phyloP scores from a whole-genome alignment of 53 echinoderm and acorn worm genomes.

The Zoroaster sp. region DNA sequence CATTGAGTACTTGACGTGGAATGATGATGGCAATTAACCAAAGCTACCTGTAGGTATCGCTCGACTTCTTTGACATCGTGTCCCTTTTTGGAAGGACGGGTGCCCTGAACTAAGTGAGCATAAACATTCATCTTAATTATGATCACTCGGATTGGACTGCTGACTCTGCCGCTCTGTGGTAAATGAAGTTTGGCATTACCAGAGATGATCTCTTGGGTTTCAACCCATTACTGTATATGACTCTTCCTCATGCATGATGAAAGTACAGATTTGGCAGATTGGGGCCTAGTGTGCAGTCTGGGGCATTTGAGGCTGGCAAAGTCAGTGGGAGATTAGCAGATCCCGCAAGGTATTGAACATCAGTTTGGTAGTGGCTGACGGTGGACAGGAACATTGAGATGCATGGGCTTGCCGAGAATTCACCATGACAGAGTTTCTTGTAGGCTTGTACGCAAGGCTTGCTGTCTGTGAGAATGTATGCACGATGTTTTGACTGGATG shows the following conservation, averaged over 20 bases:
- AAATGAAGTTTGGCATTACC: slow-evolving; percentile 40
- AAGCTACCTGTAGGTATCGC: not conserved
- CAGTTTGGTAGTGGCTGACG: slow-evolving; percentile 43
- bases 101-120: slow-evolving; percentile 62
- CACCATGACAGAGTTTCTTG: slow-evolving; percentile 2
- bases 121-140: not conserved
- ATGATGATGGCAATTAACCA: too few relatives aligned
- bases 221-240: slow-evolving; percentile 35
- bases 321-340: slow-evolving; percentile 41
- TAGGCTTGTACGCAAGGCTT: slow-evolving; percentile 32
- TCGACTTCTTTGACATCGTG: not conserved
- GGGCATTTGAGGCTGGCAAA: slow-evolving; percentile 55
- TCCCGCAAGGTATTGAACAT: slow-evolving; percentile 47
- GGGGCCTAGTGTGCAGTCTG: slow-evolving; percentile 33
- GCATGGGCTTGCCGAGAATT: slow-evolving; percentile 61
- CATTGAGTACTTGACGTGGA: too few relatives aligned
- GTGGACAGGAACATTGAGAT: slow-evolving; percentile 54
- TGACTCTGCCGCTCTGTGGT: slow-evolving; percentile 63
- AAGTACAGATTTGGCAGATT: slow-evolving; percentile 67
- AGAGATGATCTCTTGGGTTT: slow-evolving; percentile 50
- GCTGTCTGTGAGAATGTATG: slow-evolving; percentile 46
- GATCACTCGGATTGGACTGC: not conserved
- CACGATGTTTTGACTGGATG: slow-evolving; percentile 35
- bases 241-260: slow-evolving; percentile 34
- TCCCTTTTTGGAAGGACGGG: slow-evolving; percentile 58